Conservation (phyloP, 2,888 invertebrate species). For the Bruchidius siliquastri region DNA sequence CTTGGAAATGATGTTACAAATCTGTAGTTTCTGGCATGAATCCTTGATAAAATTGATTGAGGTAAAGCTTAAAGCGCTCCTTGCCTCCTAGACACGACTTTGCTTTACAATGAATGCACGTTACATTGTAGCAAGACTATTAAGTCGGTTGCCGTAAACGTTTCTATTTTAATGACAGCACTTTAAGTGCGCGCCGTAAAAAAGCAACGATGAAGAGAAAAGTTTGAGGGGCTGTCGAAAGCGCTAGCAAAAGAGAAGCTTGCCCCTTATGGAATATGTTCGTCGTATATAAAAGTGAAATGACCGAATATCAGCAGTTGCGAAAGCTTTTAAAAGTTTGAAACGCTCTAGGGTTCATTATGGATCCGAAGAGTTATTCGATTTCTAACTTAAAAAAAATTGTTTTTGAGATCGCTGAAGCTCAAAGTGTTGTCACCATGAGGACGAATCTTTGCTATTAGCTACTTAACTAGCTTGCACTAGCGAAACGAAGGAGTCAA, state of each 20-base stretch:
- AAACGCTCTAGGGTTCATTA: neutral
- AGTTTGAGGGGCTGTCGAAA: neutral
- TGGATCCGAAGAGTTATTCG: neutral
- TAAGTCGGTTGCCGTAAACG: neutral
- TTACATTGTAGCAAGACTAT: neutral
- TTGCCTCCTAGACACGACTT: no score
- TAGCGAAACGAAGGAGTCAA: no score
- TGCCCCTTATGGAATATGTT: neutral
- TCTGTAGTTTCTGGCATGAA: no score
- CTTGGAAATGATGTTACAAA: no score
- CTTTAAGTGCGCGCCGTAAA: neutral
- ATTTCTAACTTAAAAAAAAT: neutral
- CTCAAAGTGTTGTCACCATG: no score
- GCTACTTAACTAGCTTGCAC: no score
- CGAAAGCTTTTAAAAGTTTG: neutral
- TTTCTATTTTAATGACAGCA: neutral
- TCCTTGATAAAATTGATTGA: no score
- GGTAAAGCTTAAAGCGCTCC: no score
- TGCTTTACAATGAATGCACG: neutral
- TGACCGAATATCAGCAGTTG: neutral
- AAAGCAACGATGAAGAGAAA: neutral
- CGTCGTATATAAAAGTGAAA: neutral
- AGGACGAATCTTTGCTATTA: no score
- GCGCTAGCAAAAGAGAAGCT: neutral
- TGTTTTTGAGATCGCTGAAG: neutral